Evolutionary conservation across 2,888 invertebrate species (phyloP), one percentile per base, ranked within the genome.

Genomic region (Argynnis bischoffii): DNA sequence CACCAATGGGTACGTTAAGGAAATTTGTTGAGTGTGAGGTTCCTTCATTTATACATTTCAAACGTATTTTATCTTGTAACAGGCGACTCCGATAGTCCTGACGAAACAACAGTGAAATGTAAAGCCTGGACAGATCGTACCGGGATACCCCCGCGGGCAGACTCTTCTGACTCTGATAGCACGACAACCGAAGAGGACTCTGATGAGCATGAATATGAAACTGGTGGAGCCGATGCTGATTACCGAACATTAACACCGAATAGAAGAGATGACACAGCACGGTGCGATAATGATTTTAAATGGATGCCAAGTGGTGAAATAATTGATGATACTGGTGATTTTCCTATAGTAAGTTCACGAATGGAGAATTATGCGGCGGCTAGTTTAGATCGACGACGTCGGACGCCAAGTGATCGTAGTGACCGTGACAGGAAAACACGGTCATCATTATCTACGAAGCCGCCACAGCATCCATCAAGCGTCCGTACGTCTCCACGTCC

Each of bases 221-320:
- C 94, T 26, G 94, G 93, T 53, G 86, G 91, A 70, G 94, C 93
- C 80, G 94, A 94, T 79, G 93, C 93, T 75, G 95, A 95, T 80
- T 95, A 95, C 82, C 86, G 85, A 51, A 92, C 92, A 18, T 76
- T 91, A 72, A 92, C 92, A 35, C 92, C 92, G 16, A 87, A 80
- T 70, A 84, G 83, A 74, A 84, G 88, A 50, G 94, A 94, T 82
- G 93, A 94, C 79, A 94, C 95, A 56, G 94, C 94, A 14, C 89
- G 94, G 70, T 94, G 95, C 80, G 94, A 95, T 82, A 94, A 94
- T 81, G 95, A 95, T 83, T 95, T 95, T 84, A 95, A 94, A 86
- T 95, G 95, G 95, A 93, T 95, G 84, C 93, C 92, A 11, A 84
- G 85, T 15, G 86, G 79, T 69, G 88, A 84, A 69, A 82, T 87